Evolutionary conservation across 2,797 vertebrate genomes (phyloP), one percentile per base, ranked within the genome.

Genomic region (Enteromius radiatus): DNA sequence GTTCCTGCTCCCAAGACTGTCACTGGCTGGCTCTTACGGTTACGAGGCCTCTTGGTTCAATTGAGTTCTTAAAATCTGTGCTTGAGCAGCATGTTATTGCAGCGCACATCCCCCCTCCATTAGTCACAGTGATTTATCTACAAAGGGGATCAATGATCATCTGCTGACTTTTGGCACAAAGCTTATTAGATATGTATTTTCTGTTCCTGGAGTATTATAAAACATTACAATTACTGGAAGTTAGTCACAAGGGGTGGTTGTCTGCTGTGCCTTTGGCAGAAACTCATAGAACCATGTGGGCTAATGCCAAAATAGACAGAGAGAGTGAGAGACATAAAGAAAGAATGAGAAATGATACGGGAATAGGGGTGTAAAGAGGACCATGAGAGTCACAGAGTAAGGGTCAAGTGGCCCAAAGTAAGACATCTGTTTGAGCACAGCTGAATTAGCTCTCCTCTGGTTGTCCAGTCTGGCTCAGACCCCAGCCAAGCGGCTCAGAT

Each of bases 391-490:
- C 8, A 12, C 43, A 59, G 63, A 43, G 36, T 61, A 73, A 74
- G 70, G 31, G 70, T 61, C 19, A 28, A 82, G 83, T 89, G 76
- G 86, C 84, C 84, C 82, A 71, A 84, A 76, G 74, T 76, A 69
- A 65, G 85, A 92, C 93, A 94, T 93, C 93, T 93, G 92, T 88
- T 92, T 88, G 89, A 90, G 88, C 88, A 91, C 89, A 87, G 89
- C 88, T 90, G 89, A 90, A 90, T 91, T 87, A 88, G 85, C 83
- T 86, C 84, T 76, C 88, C 83, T 91, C 84, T 92, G 92, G 88
- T 88, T 75, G 82, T 85, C 86, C 88, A 89, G 87, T 80, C 89
- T 90, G 90, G 87, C 19, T 10, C 86, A 85, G 87, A 89, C 88
- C 47, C 14, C 89, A 89, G 88, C 88, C 90, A 91, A 90, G 88